Evolutionary conservation across 2,113 vertebrate species (phyloP).

Genomic region (Piliocolobus tephrosceles): DNA sequence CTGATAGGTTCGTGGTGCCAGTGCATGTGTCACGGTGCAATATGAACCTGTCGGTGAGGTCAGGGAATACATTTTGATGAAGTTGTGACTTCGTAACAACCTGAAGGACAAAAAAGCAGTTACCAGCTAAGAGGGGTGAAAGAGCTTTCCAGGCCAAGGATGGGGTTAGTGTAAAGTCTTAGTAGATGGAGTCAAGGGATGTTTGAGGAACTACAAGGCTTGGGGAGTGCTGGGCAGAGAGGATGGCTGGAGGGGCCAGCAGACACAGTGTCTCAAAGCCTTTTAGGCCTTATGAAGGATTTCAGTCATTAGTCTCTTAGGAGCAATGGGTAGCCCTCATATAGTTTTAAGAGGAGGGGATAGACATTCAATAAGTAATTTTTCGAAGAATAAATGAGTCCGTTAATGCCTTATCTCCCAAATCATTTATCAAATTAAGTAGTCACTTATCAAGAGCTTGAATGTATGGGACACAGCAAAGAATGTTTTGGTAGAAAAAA

Average conservation of each 20-base stretch:
- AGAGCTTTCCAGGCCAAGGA: background rate
- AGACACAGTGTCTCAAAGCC: background rate
- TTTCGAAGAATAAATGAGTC: background rate
- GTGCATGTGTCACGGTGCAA: fast-evolving
- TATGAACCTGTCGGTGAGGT: background rate
- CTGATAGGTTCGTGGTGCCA: background rate
- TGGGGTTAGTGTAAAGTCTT: background rate
- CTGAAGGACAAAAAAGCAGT: background rate
- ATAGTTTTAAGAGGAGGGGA: background rate
- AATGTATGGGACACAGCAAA: background rate
- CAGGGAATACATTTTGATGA: background rate
- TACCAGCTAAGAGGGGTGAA: background rate
- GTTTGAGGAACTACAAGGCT: background rate
- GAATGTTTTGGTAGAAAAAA: background rate
- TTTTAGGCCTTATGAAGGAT: background rate
- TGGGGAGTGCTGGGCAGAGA: background rate
- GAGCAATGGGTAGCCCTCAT: background rate
- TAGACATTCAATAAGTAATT: too few relatives aligned
- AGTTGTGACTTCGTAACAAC: too few relatives aligned
- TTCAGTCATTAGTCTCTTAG: background rate
- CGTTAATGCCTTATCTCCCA: background rate
- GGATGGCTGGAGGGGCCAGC: too few relatives aligned
- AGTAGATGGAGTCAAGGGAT: background rate
- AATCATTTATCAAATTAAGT: background rate
- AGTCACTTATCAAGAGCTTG: too few relatives aligned